phyloP scores from a whole-genome alignment of 2,797 vertebrate species.

The Petrocephalus schoutedeni region DNA sequence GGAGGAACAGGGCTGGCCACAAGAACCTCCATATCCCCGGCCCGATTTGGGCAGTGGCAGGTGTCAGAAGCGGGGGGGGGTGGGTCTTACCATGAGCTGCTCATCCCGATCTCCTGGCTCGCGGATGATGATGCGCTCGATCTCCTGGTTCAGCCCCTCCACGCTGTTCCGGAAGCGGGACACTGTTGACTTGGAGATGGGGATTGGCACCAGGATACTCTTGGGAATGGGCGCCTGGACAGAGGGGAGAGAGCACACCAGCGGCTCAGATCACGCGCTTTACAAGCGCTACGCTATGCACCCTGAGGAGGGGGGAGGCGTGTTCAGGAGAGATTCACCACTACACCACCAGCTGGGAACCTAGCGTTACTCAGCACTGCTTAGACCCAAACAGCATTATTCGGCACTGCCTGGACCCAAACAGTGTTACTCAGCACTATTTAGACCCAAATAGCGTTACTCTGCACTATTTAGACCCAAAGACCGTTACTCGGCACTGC shows the following conservation, averaged over 20 bases:
- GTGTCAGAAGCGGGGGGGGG: neutral
- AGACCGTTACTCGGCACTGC: no score
- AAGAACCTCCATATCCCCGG: neutral
- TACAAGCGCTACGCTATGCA: neutral
- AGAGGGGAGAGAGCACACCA: neutral
- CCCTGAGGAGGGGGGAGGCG: neutral
- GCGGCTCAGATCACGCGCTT: neutral
- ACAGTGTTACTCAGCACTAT: no score
- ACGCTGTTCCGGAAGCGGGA: conserved; percentile 94
- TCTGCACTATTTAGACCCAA: no score
- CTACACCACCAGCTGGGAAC: neutral
- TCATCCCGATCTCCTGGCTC: conserved; percentile 92
- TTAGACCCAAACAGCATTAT: no score
- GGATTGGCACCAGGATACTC: conserved; percentile 87
- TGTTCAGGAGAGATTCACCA: neutral
- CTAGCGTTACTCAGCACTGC: neutral
- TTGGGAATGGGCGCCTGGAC: conserved; percentile 86
- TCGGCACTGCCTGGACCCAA: no score
- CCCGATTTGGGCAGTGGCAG: neutral
- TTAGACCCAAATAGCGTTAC: no score
- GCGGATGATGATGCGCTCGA: conserved; percentile 93
- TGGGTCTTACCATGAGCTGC: conserved; percentile 80
- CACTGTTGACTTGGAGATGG: conserved; percentile 79
- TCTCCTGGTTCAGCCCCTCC: conserved; percentile 96
- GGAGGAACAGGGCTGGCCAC: neutral